Conservation (phyloP, 2,888 invertebrate genomes). For the Sisyra terminalis region DNA sequence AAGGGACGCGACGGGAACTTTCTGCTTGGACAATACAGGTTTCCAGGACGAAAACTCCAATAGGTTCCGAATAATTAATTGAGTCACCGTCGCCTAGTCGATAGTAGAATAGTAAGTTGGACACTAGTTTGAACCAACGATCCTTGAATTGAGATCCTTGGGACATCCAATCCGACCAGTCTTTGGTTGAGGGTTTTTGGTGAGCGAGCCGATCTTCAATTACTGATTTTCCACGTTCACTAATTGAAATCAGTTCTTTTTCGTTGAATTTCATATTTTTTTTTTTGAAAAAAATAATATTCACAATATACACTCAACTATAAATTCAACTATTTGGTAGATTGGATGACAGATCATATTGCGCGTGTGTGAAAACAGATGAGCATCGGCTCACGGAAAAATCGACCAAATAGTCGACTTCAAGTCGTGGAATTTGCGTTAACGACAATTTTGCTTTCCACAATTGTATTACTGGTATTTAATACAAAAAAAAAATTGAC, state of each 20-base stretch:
- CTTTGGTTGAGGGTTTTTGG: constrained; percentile 41
- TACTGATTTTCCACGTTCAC: constrained; percentile 37
- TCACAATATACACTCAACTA: no score
- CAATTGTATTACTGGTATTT: no score
- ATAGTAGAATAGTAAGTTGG: constrained; percentile 62
- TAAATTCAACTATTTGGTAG: no score
- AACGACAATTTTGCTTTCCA: no score
- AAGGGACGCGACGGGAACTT: constrained; percentile 41
- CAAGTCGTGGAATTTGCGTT: no score
- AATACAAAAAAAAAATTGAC: no score
- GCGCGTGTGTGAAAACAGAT: no score
- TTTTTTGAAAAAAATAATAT: no score
- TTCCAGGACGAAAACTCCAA: constrained; percentile 58
- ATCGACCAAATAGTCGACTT: no score
- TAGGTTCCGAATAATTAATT: constrained; percentile 45
- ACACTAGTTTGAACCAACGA: constrained; percentile 57
- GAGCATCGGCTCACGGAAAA: no score
- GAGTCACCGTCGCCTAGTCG: constrained; percentile 44
- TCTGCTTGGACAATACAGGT: constrained; percentile 54
- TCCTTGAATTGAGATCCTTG: constrained; percentile 42
- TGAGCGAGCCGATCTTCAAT: constrained; percentile 59
- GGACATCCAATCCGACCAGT: constrained; percentile 29
- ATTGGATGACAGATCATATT: no score
- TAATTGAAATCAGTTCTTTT: constrained; percentile 45
- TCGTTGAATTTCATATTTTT: constrained; percentile 53